phyloP scores from a whole-genome alignment of 2,113 vertebrate genomes.

The Balaeniceps rex region DNA sequence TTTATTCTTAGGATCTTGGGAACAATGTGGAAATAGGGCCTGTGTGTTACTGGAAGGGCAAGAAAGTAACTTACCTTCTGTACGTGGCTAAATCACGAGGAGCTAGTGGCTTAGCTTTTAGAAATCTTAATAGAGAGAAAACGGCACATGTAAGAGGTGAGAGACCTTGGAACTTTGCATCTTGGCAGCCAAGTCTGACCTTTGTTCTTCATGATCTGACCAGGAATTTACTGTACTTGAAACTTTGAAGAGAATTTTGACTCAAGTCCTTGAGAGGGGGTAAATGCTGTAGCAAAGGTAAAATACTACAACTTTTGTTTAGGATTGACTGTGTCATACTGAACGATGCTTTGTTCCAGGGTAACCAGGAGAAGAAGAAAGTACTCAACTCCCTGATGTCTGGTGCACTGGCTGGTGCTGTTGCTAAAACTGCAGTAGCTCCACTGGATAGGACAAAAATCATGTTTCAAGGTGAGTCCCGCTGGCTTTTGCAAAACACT shows the following conservation, averaged over 20 bases:
- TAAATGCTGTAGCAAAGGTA: neutral
- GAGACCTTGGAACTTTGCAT: neutral
- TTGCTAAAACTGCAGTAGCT: constrained; percentile 94
- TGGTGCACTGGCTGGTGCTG: constrained; percentile 91
- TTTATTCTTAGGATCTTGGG: neutral
- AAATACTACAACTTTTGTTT: neutral
- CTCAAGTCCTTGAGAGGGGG: neutral
- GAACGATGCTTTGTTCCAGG: constrained; percentile 59
- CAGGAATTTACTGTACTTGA: neutral
- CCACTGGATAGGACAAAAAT: constrained; percentile 98
- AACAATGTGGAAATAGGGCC: neutral
- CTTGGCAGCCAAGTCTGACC: neutral
- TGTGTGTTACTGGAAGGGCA: neutral
- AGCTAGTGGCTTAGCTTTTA: neutral
- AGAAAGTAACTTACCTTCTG: neutral
- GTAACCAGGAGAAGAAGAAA: constrained; percentile 72
- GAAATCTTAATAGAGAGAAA: neutral
- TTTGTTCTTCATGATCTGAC: neutral
- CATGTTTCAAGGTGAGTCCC: constrained; percentile 91
- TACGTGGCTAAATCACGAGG: rapidly evolving
- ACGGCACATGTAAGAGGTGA: neutral
- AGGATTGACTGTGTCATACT: neutral
- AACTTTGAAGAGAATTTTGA: neutral
- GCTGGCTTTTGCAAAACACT: neutral
- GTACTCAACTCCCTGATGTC: constrained; percentile 88